Evolutionary conservation across 2,888 invertebrate genomes (phyloP), one percentile per base, ranked within the genome.

Genomic region (Aspidiotus destructor): DNA sequence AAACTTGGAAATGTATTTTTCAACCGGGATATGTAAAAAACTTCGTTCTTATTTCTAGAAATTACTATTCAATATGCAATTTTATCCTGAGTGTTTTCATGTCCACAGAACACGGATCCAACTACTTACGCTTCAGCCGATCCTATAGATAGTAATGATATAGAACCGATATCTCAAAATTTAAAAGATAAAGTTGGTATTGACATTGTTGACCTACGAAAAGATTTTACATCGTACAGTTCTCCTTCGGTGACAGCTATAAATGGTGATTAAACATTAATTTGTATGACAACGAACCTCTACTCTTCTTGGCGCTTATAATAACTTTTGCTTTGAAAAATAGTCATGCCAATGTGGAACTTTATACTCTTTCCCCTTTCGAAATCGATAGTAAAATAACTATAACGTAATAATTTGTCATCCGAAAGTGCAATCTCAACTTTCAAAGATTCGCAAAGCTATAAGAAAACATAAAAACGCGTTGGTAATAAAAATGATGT

Each of bases 151-250:
- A 55, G 60, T 52, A 81, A 83, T 64, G 88, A 89, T 75, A 83
- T 89, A 3, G 90, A 91, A 75, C 85, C 85, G 7, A 87, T 89
- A 0, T 81, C 86, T 2, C 81, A 83, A 60, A 86, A 87, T 74
- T 83, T 88, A 77, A 83, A 83, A 74, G 87, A 87, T 53, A 84
- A 85, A 73, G 87, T 87, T 78, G 88, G 87, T 0, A 88, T 88
- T 71, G 81, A 84, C 72, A 88, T 88, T 72, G 85, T 86, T 0
- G 86, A 87, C 72, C 79, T 89, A 3, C 85, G 84, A 74, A 89
- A 89, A 75, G 28, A 28, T 28, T 28, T 28, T 28, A 28, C 28
- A 28, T 28, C 28, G 28, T 84, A 84, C 3, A 89, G 87, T 76
- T 62, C 68, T 40, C 42, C 60, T n/a, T 68, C 60, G 75, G 79